phyloP scores from a whole-genome alignment of 2,113 vertebrate genomes.

The Nettapus auritus region DNA sequence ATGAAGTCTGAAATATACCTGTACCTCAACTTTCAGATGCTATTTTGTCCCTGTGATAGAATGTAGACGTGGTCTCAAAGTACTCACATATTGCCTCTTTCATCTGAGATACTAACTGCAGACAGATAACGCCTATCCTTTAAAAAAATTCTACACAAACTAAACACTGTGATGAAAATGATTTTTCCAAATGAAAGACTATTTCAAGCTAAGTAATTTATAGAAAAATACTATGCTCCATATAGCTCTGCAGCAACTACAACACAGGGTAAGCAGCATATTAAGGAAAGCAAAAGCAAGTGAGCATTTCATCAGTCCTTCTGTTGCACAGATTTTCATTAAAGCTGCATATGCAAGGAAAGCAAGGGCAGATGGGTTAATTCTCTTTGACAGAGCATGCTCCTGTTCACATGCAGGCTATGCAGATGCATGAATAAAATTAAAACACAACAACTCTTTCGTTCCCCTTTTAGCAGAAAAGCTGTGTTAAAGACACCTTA shows the following conservation, averaged over 20 bases:
- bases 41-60: neutral
- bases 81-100: neutral
- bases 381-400: constrained; percentile 87
- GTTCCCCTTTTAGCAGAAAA: constrained; percentile 55
- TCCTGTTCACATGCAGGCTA: constrained; percentile 81
- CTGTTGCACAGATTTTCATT: neutral
- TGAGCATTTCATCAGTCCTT: neutral
- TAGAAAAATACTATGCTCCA: constrained; percentile 13
- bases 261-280: constrained; percentile 36
- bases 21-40: constrained; percentile 1
- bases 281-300: constrained; percentile 48
- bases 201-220: constrained; percentile 10
- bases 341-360: constrained; percentile 1
- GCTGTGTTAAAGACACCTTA: neutral
- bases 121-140: neutral
- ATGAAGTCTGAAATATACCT: neutral
- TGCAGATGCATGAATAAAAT: neutral
- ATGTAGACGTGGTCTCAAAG: neutral
- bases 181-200: neutral
- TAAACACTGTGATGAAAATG: neutral
- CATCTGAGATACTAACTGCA: neutral
- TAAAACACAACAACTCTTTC: neutral
- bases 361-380: constrained; percentile 45
- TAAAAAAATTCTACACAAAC: neutral
- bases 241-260: constrained; percentile 29